Evolutionary conservation across 2,797 vertebrate genomes (phyloP).

Genomic region (Epinephelus awoara): DNA sequence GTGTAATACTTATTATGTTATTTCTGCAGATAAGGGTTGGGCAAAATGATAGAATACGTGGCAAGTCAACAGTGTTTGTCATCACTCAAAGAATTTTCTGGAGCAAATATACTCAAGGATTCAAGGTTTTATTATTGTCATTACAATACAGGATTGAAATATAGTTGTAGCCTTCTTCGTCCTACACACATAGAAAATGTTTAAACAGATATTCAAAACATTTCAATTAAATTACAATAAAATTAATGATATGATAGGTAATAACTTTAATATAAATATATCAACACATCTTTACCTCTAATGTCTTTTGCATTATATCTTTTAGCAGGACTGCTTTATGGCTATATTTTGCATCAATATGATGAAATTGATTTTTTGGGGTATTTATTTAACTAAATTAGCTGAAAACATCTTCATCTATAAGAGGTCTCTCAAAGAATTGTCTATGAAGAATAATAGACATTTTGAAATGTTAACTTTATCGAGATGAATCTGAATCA

Average conservation of each 20-base stretch:
- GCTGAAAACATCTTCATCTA: no score
- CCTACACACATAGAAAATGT: not conserved
- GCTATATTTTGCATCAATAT: no score
- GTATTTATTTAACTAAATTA: no score
- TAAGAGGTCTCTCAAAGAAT: no score
- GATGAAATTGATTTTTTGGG: no score
- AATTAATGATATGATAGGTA: no score
- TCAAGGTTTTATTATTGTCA: not conserved
- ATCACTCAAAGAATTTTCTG: not conserved
- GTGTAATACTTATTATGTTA: constrained; percentile 2
- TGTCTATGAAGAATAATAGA: no score
- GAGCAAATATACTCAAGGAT: not conserved
- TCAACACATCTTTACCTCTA: not conserved
- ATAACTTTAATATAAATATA: not conserved
- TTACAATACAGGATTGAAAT: constrained; percentile 1
- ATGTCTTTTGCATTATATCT: not conserved
- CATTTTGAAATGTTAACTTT: no score
- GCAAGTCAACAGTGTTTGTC: not conserved
- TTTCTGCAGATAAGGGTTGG: not conserved
- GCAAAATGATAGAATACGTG: not conserved
- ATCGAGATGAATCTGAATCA: no score
- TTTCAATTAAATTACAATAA: no score
- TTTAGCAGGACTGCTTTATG: not conserved
- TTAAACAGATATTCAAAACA: not conserved
- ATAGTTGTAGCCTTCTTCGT: not conserved